Evolutionary conservation across 2,113 vertebrate genomes (phyloP).

Genomic region (Ginglymostoma cirratum): DNA sequence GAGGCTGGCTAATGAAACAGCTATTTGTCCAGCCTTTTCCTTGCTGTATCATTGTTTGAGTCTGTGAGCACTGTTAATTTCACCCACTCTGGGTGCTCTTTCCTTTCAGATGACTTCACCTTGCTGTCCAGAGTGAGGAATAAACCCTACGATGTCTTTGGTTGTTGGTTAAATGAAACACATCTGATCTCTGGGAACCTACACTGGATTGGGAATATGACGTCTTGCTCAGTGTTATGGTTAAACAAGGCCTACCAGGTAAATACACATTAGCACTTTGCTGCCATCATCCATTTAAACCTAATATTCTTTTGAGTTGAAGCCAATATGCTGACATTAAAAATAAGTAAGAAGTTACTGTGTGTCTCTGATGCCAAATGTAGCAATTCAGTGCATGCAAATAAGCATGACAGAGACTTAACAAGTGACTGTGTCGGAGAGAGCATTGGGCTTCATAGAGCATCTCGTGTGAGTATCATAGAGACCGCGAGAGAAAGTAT

Average conservation of each 20-base stretch:
- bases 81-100: accelerated
- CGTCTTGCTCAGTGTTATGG: conserved; percentile 93
- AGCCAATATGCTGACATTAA: not conserved
- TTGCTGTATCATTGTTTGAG: not conserved
- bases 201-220: conserved; percentile 88
- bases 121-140: conserved; percentile 90
- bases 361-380: not conserved
- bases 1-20: not conserved
- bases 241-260: conserved; percentile 98
- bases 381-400: too few species aligned
- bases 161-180: conserved; percentile 94
- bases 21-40: not conserved
- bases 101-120: conserved; percentile 71
- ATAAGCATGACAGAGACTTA: too few species aligned
- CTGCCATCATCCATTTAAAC: not conserved
- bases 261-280: not conserved
- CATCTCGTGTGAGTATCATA: too few species aligned
- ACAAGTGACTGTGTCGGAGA: too few species aligned
- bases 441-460: too few species aligned
- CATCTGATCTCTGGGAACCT: conserved; percentile 92
- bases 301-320: not conserved
- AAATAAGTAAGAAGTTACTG: not conserved
- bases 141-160: conserved; percentile 93
- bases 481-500: too few species aligned
- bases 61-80: not conserved